A percentile compares a stretch with the other conserved stretches of the same genome.
Evolutionary conservation across 2,797 vertebrate species (phyloP).

Genomic region (Lacerta bilineata): DNA sequence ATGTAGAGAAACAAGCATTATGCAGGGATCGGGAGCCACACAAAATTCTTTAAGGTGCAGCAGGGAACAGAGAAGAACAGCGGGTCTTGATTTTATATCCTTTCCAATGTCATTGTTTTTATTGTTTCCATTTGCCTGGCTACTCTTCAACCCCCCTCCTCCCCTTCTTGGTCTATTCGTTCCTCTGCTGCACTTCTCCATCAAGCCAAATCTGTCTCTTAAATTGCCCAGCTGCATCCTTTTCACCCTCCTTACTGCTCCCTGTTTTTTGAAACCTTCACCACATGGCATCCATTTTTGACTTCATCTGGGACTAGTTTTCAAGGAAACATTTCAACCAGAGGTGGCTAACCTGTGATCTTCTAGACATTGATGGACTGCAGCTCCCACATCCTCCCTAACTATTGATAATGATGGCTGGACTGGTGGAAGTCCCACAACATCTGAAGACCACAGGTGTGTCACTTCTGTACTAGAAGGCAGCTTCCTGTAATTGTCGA

Average conservation of each 20-base stretch:
- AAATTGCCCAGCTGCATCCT: neutral
- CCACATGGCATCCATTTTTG: neutral
- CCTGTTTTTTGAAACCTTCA: neutral
- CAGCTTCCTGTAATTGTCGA: neutral
- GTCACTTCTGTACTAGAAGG: neutral
- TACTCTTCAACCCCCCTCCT: neutral
- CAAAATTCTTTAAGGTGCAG: neutral
- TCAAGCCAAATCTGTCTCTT: neutral
- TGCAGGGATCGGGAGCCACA: too few relatives aligned
- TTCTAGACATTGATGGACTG: too few relatives aligned
- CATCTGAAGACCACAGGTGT: too few relatives aligned
- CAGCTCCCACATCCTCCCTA: too few relatives aligned
- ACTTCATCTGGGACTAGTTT: neutral
- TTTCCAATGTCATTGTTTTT: neutral
- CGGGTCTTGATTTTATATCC: neutral
- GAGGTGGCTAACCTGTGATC: too few relatives aligned
- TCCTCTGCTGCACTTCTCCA: neutral
- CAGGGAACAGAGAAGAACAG: neutral
- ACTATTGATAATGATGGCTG: too few relatives aligned
- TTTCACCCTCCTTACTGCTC: neutral
- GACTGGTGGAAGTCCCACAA: too few relatives aligned
- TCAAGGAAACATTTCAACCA: neutral
- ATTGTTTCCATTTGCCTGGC: neutral
- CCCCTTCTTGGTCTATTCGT: too few relatives aligned
- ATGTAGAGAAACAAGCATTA: neutral